These are phyloP conservation scores for Lepidocyrtinus sp. DNA, from an alignment of 2,888 invertebrate species.

Conservation along the genomic window DNA sequence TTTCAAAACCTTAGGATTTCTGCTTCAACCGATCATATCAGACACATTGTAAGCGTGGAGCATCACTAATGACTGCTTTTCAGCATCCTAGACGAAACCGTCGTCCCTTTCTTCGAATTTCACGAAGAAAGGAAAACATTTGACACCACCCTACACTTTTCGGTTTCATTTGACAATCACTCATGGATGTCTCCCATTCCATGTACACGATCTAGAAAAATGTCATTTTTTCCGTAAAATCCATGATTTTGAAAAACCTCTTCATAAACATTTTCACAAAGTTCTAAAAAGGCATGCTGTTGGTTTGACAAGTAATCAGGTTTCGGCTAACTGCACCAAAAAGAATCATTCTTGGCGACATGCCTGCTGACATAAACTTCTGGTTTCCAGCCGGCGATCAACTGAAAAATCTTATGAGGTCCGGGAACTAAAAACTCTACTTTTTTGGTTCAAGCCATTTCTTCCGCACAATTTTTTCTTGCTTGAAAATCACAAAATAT, in stretches of 20 bases:
- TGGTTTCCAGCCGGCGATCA: conserved; percentile 4
- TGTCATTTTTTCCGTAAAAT: background rate
- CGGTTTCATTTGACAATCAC: conserved; percentile 41
- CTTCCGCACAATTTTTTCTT: too few relatives aligned
- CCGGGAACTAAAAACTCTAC: too few relatives aligned
- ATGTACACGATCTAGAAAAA: background rate
- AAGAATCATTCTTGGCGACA: conserved; percentile 50
- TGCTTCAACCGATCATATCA: conserved; percentile 23
- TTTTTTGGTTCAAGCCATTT: too few relatives aligned
- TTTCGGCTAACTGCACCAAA: conserved; percentile 25
- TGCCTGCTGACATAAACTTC: conserved; percentile 31
- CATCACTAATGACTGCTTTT: conserved; percentile 51
- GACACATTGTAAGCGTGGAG: conserved; percentile 1
- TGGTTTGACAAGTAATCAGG: conserved; percentile 25
- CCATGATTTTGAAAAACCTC: background rate
- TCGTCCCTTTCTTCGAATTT: too few relatives aligned
- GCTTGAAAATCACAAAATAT: background rate
- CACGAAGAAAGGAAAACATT: conserved; percentile 22
- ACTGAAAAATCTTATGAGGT: too few relatives aligned
- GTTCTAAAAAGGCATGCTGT: background rate
- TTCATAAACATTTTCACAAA: background rate
- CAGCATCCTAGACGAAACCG: conserved; percentile 52
- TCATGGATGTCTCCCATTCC: conserved; percentile 33
- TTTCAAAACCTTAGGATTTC: conserved; percentile 28
- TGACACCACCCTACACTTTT: conserved; percentile 15